Evolutionary conservation across 23 tunicate genomes (phyloP).

Genomic region (Ascidia mentula): DNA sequence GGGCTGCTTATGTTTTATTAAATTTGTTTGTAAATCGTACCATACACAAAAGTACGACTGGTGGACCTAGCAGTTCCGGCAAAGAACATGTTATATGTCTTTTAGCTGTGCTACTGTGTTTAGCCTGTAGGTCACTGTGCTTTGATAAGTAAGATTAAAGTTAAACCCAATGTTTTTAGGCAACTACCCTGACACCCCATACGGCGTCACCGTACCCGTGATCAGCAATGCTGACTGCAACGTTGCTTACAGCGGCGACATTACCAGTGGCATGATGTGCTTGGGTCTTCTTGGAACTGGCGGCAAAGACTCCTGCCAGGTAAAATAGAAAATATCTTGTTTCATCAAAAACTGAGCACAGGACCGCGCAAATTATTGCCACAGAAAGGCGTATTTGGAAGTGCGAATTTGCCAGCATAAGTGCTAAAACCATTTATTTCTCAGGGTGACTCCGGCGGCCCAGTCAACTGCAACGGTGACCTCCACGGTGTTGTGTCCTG

Average conservation of each 20-base stretch:
- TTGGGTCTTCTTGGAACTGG: constrained; percentile 40
- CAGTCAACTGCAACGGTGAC: constrained; percentile 69
- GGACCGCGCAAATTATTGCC: too few species aligned
- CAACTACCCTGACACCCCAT: constrained; percentile 22
- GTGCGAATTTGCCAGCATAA: too few species aligned
- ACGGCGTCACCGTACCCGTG: constrained; percentile 29
- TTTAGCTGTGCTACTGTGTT: too few species aligned
- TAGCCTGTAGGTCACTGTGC: too few species aligned
- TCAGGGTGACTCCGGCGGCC: constrained; percentile 98
- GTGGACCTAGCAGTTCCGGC: not conserved
- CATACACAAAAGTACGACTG: not conserved
- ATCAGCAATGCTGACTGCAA: constrained; percentile 46
- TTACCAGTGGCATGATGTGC: constrained; percentile 58
- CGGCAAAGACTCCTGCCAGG: constrained; percentile 76
- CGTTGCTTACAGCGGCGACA: constrained; percentile 36
- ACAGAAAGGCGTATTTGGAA: too few species aligned
- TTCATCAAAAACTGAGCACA: too few species aligned
- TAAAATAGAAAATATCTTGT: too few species aligned
- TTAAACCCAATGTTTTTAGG: not conserved
- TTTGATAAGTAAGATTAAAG: too few species aligned
- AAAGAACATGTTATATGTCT: too few species aligned
- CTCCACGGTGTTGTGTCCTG: constrained; percentile 77
- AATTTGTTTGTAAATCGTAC: not conserved
- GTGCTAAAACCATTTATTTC: constrained; percentile 1
- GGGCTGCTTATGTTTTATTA: constrained; percentile 15